Percentiles rank a stretch among this genome's conserved stretches.
These are phyloP conservation scores for Eueremaeus valkanovi DNA, from an alignment of 2,888 invertebrate species.

Conservation along the genomic window DNA sequence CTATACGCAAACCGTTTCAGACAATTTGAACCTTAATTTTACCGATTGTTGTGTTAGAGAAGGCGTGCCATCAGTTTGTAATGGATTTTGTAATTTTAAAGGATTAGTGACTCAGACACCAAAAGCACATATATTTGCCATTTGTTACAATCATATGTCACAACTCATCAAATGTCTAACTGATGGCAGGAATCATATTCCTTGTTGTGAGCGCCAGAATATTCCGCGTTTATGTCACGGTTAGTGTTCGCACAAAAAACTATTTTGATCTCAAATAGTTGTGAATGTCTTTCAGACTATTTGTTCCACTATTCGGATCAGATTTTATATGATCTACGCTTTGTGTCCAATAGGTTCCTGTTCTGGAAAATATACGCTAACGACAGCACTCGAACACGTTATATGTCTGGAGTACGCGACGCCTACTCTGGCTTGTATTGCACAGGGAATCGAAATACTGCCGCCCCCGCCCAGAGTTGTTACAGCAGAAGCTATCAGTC, in stretches of 20 bases:
- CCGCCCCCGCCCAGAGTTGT: constrained; percentile 67
- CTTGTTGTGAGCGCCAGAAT: constrained; percentile 73
- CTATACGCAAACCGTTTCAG: not conserved
- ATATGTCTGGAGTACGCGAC: constrained; percentile 77
- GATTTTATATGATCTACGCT: too few species aligned
- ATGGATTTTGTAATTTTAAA: constrained; percentile 78
- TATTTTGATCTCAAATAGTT: too few species aligned
- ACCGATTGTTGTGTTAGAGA: constrained; percentile 64
- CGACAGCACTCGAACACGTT: constrained; percentile 76
- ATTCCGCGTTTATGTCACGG: constrained; percentile 79
- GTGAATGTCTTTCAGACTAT: too few species aligned
- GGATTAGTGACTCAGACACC: constrained; percentile 58
- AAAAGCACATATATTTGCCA: constrained; percentile 55
- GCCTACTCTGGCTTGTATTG: constrained; percentile 67
- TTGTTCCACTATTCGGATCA: too few species aligned
- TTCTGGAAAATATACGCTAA: constrained; percentile 69
- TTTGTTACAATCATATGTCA: constrained; percentile 74
- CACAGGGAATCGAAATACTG: constrained; percentile 58
- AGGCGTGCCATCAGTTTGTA: constrained; percentile 67
- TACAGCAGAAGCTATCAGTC: constrained; percentile 67
- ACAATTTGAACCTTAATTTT: constrained; percentile 34
- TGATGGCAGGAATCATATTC: constrained; percentile 73
- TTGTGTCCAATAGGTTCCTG: too few species aligned
- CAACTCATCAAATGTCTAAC: constrained; percentile 64
- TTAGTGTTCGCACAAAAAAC: too few species aligned